Conservation (phyloP, 2,113 vertebrate species). For the Orientallactaga bullata region DNA sequence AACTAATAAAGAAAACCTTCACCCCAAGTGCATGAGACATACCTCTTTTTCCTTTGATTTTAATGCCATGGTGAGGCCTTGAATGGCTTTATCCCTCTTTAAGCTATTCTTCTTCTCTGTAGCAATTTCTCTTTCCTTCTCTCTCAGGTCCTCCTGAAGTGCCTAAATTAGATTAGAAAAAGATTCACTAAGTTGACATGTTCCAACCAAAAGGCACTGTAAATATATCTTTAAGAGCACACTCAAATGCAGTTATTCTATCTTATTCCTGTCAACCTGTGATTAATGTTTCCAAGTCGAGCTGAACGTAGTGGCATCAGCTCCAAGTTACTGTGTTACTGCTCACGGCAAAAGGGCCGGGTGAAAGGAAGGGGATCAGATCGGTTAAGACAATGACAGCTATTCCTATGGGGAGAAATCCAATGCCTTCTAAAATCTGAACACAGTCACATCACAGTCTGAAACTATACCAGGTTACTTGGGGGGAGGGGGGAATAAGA, state of each 20-base stretch:
- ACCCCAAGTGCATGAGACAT: slow-evolving; percentile 35
- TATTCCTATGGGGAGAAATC: slow-evolving; percentile 67
- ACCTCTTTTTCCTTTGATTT: slow-evolving; percentile 96
- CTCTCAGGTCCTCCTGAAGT: slow-evolving; percentile 90
- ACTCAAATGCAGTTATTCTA: slow-evolving; percentile 78
- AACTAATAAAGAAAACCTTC: slow-evolving; percentile 65
- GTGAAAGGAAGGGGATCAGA: slow-evolving; percentile 45
- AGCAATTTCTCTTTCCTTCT: slow-evolving; percentile 91
- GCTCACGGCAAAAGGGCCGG: slow-evolving; percentile 68
- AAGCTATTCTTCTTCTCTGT: slow-evolving; percentile 94
- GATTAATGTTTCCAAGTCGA: slow-evolving; percentile 79
- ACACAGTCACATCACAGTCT: slow-evolving; percentile 65
- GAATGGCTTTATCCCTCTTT: slow-evolving; percentile 98
- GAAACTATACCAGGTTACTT: slow-evolving; percentile 64
- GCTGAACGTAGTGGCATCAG: slow-evolving; percentile 72
- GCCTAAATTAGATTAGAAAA: slow-evolving; percentile 88
- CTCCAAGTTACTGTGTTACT: slow-evolving; percentile 54
- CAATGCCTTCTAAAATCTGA: slow-evolving; percentile 69
- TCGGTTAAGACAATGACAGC: slow-evolving; percentile 53
- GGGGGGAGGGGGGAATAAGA: slow-evolving; percentile 33
- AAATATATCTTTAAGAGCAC: slow-evolving; percentile 83
- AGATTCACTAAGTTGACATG: slow-evolving; percentile 84
- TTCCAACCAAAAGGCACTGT: slow-evolving; percentile 81
- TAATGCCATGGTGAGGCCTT: slow-evolving; percentile 93
- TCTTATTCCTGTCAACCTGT: slow-evolving; percentile 81